Conservation (phyloP, 1,140 invertebrate species). For the Neodiprion virginianus region DNA sequence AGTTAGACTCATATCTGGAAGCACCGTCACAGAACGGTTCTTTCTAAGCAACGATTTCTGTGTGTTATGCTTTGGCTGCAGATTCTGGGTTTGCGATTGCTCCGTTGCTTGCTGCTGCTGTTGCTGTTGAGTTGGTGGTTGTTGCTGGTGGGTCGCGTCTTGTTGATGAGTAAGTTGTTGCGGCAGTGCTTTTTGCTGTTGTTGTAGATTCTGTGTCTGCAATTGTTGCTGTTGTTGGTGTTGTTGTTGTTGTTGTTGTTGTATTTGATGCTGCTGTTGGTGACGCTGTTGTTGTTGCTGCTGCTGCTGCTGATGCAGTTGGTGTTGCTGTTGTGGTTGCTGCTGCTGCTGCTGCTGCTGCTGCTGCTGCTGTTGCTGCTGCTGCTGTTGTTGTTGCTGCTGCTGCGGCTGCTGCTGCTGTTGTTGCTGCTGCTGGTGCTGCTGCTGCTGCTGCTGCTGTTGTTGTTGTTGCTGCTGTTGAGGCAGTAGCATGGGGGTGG, state of each 20-base stretch:
- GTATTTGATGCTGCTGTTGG: conserved; percentile 46
- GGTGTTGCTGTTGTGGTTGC: conserved; percentile 22
- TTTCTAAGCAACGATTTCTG: conserved; percentile 65
- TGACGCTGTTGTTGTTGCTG: conserved; percentile 41
- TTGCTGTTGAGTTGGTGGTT: conserved; percentile 30
- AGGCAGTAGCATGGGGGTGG: conserved; percentile 53
- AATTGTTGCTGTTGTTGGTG: background rate
- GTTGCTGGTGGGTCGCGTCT: conserved; percentile 35
- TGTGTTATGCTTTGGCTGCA: conserved; percentile 54
- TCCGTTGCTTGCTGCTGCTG: conserved; percentile 45
- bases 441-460: conserved; percentile 48
- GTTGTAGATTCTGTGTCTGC: conserved; percentile 18
- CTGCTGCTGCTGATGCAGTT: conserved; percentile 42
- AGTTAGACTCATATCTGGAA: conserved; percentile 60
- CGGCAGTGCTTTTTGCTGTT: conserved; percentile 4
- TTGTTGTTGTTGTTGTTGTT: conserved; percentile 28
- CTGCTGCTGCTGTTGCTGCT: conserved; percentile 43
- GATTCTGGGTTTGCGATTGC: conserved; percentile 48
- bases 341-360: conserved; percentile 35
- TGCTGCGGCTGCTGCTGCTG: conserved; percentile 36
- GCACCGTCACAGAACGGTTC: conserved; percentile 61
- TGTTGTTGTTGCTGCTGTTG: conserved; percentile 57
- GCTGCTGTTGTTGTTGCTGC: conserved; percentile 47
- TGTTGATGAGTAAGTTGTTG: conserved; percentile 27
- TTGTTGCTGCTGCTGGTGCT: conserved; percentile 45